Conservation (phyloP, 2,888 invertebrate genomes). For the Exephanes ischioxanthus region DNA sequence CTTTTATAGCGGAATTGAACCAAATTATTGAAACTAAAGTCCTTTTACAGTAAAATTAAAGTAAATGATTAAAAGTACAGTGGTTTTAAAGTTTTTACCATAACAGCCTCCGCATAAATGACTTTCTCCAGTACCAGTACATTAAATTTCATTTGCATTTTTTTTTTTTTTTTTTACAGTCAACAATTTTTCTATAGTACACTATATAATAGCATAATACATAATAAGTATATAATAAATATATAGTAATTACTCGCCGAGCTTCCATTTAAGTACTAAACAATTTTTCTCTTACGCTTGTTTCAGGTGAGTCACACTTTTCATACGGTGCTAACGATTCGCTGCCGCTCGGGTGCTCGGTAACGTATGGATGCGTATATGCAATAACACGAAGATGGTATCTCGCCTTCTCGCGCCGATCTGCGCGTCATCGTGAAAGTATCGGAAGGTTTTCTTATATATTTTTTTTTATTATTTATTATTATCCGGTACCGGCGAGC, state of each 20-base stretch:
- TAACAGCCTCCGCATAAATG: no score
- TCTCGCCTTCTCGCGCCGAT: slow-evolving; percentile 35
- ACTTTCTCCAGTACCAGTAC: no score
- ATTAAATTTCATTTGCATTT: no score
- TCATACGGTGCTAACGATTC: slow-evolving; percentile 30
- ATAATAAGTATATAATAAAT: no score
- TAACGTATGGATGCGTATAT: slow-evolving; percentile 9
- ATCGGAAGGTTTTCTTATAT: slow-evolving; percentile 56
- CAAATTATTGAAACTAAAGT: no score
- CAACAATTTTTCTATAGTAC: no score
- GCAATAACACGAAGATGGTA: slow-evolving; percentile 29
- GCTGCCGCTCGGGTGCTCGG: neutral
- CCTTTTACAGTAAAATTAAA: no score
- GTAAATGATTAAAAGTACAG: no score
- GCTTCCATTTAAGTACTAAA: slow-evolving; percentile 1
- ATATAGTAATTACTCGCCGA: neutral
- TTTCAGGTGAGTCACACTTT: slow-evolving; percentile 68
- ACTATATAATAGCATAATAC: no score
- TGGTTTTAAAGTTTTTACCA: no score
- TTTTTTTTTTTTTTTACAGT: no score
- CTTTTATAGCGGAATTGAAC: no score
- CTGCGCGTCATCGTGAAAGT: slow-evolving; percentile 58
- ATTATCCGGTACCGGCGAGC: slow-evolving; percentile 41
- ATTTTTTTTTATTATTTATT: slow-evolving; percentile 18
- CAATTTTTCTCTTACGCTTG: slow-evolving; percentile 57